Evolutionary conservation across 1,140 invertebrate genomes (phyloP), one percentile per base, ranked within the genome.

Genomic region (Araneus ventricosus): DNA sequence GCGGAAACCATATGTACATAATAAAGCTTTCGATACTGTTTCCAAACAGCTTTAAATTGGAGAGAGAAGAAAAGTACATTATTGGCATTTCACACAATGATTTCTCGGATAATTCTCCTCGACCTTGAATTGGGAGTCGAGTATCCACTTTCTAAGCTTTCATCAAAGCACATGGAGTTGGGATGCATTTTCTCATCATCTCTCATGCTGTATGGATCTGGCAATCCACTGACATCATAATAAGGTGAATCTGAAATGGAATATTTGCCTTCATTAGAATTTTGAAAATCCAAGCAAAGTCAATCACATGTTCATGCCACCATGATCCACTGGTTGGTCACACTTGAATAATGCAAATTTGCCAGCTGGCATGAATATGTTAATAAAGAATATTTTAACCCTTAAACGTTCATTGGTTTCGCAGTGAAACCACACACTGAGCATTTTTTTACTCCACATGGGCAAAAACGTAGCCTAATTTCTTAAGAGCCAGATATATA

Each of bases 71-170:
- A n/a, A n/a, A 79, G 24, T 79, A 24, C 30, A 8, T 90, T 10
- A 80, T 79, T 90, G 61, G 61, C 59, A 39, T 91, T 79, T 97
- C 97, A 99, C 95, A 99, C 98, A 95, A 99, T 99, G 95, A 99
- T 99, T 96, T 99, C 98, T 93, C 98, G 96, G 94, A 99, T 99
- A 95, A 99, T 98, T 95, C 98, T 96, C 93, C 98, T 96, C 94
- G 97, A 97, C 95, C 98, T 97, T 94, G 98, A 98, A 96, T 98
- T 99, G 67, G 98, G 98, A 90, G 98, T 98, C 75, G 98, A 98
- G 95, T 98, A 99, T 22, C 98, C 98, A 80, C 98, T 98, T 95
- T 98, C 98, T n/a, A 98, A 96, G 94, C 97, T 98, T 95, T 98
- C 98, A 95, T 99, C 98, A 95, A 98, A 98, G 95, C 97, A 97